Conservation (phyloP, 2,113 vertebrate species). For the Stigmatopora nigra region DNA sequence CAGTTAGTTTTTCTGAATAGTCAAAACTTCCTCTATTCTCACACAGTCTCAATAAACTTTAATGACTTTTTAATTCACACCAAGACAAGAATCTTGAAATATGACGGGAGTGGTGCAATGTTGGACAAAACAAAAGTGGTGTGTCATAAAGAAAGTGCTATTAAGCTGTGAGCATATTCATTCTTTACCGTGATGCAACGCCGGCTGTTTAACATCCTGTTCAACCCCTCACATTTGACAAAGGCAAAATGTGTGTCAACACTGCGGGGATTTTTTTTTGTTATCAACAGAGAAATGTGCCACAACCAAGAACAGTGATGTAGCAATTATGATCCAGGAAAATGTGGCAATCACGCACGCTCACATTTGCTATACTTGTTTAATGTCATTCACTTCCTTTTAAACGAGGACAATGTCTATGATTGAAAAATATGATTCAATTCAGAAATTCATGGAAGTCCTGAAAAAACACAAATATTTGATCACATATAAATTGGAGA, state of each 20-base stretch:
- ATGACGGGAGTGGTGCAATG: not conserved
- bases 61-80: not conserved
- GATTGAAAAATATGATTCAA: not conserved
- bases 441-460: not conserved
- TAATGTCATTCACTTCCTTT: conserved; percentile 3
- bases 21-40: conserved; percentile 1
- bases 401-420: not conserved
- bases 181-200: conserved; percentile 29
- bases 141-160: not conserved
- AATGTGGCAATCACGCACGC: not conserved
- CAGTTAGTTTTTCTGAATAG: not conserved
- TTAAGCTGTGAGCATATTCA: not conserved
- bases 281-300: not conserved
- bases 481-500: no score
- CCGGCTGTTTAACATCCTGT: conserved; percentile 39
- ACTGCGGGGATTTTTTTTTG: not conserved
- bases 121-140: not conserved
- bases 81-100: conserved; percentile 15
- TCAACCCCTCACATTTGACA: conserved; percentile 9
- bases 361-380: not conserved
- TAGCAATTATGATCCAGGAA: not conserved
- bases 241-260: not conserved
- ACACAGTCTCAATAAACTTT: conserved; percentile 2
- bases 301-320: not conserved
- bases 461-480: no score